Evolutionary conservation across 2,797 vertebrate species (phyloP), one percentile per base, ranked within the genome.

Genomic region (Sebastes cheni): DNA sequence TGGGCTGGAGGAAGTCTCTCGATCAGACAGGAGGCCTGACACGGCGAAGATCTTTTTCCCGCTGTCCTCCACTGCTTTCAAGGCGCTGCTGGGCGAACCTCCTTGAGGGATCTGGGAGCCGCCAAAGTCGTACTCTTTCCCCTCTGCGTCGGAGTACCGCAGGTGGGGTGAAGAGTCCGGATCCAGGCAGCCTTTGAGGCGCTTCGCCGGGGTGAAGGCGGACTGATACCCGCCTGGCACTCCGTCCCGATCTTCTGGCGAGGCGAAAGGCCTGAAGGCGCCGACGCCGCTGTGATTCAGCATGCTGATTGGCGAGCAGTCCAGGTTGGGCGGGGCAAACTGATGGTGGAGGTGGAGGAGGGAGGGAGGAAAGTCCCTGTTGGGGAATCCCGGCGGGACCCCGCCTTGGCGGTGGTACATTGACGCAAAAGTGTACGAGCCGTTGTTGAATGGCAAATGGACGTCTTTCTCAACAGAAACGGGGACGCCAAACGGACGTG

Each of bases 11-110:
- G 98, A 99, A 20, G 98, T 96, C 94, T 99, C 99, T 86, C 99
- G 96, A 90, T 99, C 99, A 25, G 98, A 99, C 93, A 99, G 97
- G 94, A 99, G 98, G 94, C 99, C 99, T 67, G 99, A 98, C 90
- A 99, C 97, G 0, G 98, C 98, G 81, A 99, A 99, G 92, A 99
- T 97, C 96, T 99, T 99, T 96, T 99, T 99, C 80, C 98, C 97
- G 2, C 97, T 96, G 85, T 99, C 99, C 76, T 99, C 99, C 72
- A 97, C 97, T 39, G 97, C 97, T 93, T 99, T 99, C 92, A 99
- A 95, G 75, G 97, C 91, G 30, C 92, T 97, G 85, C 97, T 96
- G 0, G 99, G 99, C 13, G 99, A 99, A 88, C 94, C 80, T 59
- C 98, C 97, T 32, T 97, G 96, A 74, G 98, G 97, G 85, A 99